phyloP scores from a whole-genome alignment of 2,113 vertebrate genomes.

The Pimephales promelas region DNA sequence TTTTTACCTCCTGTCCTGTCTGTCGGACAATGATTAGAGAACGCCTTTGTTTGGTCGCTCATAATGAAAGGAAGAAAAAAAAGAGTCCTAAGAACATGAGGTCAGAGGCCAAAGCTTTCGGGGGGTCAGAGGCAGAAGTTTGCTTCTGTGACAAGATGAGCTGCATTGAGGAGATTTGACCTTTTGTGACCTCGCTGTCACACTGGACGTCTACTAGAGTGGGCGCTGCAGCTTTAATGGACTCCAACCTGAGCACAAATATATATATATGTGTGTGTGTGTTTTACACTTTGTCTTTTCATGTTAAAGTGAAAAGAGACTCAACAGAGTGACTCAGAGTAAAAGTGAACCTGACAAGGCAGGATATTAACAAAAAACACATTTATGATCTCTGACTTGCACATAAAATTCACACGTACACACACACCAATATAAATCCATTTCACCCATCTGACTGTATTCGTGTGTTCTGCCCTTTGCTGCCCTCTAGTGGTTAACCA shows the following conservation, averaged over 20 bases:
- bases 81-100: conserved; percentile 51
- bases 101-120: conserved; percentile 63
- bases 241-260: conserved; percentile 11
- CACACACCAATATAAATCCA: background rate
- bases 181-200: conserved; percentile 12
- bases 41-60: conserved; percentile 57
- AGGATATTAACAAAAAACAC: conserved; percentile 56
- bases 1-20: conserved; percentile 14
- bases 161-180: conserved; percentile 21
- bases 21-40: conserved; percentile 12
- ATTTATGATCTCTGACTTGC: conserved; percentile 2
- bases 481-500: conserved; percentile 61
- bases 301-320: conserved; percentile 41
- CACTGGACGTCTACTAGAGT: conserved; percentile 12
- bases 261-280: conserved; percentile 30
- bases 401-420: background rate
- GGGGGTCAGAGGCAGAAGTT: conserved; percentile 65
- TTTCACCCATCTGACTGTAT: background rate
- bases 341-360: conserved; percentile 58
- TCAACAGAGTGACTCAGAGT: conserved; percentile 3
- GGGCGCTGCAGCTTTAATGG: conserved; percentile 13
- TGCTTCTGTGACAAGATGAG: conserved; percentile 64
- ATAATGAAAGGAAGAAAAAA: conserved; percentile 47
- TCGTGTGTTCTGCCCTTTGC: conserved; percentile 38
- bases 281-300: background rate